phyloP scores from a whole-genome alignment of 2,797 vertebrate species.

The Gorsachius magnificus region DNA sequence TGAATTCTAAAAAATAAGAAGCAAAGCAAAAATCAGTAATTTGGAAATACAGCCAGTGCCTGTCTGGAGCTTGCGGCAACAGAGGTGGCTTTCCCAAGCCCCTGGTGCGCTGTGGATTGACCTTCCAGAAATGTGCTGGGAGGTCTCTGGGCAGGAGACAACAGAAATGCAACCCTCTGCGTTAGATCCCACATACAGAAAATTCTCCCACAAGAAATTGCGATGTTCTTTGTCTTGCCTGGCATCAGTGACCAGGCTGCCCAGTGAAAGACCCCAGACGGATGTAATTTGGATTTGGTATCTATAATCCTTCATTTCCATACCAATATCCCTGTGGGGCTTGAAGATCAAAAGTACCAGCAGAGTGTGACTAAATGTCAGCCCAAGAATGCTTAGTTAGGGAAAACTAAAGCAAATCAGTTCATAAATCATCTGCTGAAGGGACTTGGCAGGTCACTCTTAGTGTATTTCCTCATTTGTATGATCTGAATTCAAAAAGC shows the following conservation, averaged over 20 bases:
- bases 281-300: constrained; percentile 29
- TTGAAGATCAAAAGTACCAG: constrained; percentile 55
- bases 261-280: neutral
- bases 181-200: neutral
- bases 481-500: constrained; percentile 54
- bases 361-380: constrained; percentile 59
- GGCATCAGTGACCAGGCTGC: constrained; percentile 1
- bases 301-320: constrained; percentile 58
- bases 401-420: constrained; percentile 66
- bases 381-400: constrained; percentile 59
- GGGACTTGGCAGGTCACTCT: constrained; percentile 59
- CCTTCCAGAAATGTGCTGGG: neutral
- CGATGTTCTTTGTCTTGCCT: neutral
- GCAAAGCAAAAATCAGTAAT: neutral
- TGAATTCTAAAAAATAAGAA: neutral
- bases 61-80: neutral
- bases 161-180: neutral
- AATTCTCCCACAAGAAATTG: neutral
- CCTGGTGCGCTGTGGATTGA: neutral
- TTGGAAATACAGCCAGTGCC: neutral
- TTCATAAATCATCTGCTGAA: constrained; percentile 67
- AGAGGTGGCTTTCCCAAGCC: neutral
- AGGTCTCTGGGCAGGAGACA: neutral
- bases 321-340: constrained; percentile 52
- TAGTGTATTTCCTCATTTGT: constrained; percentile 52